A percentile compares a stretch with the other conserved stretches of the same genome.
Conservation (phyloP, 2,888 invertebrate species). For the Rosalia funebris region DNA sequence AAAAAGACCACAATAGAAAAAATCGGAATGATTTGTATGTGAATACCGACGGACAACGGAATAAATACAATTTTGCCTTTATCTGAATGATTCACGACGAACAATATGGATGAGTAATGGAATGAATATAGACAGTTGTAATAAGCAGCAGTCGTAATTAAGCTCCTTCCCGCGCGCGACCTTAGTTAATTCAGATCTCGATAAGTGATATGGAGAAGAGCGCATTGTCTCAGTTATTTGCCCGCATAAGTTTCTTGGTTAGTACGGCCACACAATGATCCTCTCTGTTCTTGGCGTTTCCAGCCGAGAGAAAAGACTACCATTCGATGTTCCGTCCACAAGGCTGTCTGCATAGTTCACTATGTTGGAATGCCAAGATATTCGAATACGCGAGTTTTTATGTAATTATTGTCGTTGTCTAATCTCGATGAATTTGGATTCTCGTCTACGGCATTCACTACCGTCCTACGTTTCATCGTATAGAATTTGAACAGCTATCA, state of each 20-base stretch:
- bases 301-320: background rate
- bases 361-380: too few relatives aligned
- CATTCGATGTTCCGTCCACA: too few relatives aligned
- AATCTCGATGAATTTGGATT: too few relatives aligned
- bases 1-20: too few relatives aligned
- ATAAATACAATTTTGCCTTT: constrained; percentile 4
- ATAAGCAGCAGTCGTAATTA: constrained; percentile 22
- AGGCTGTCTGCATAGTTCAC: too few relatives aligned
- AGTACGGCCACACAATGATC: constrained; percentile 20
- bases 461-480: too few relatives aligned
- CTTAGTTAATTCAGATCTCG: constrained; percentile 27
- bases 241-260: constrained; percentile 9
- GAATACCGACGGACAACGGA: too few relatives aligned
- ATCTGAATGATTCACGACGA: constrained; percentile 10
- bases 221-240: constrained; percentile 19
- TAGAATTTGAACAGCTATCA: too few relatives aligned
- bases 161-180: constrained; percentile 18
- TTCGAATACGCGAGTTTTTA: too few relatives aligned
- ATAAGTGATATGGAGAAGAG: constrained; percentile 19
- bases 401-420: too few relatives aligned
- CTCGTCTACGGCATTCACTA: too few relatives aligned
- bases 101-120: constrained; percentile 18
- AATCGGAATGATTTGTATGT: too few relatives aligned
- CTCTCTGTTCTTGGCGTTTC: background rate
- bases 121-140: constrained; percentile 26